Evolutionary conservation across 37 sponge, comb jelly and placozoan genomes (phyloP), one percentile per base, ranked within the genome.

Genomic region (Halichondria panicea): DNA sequence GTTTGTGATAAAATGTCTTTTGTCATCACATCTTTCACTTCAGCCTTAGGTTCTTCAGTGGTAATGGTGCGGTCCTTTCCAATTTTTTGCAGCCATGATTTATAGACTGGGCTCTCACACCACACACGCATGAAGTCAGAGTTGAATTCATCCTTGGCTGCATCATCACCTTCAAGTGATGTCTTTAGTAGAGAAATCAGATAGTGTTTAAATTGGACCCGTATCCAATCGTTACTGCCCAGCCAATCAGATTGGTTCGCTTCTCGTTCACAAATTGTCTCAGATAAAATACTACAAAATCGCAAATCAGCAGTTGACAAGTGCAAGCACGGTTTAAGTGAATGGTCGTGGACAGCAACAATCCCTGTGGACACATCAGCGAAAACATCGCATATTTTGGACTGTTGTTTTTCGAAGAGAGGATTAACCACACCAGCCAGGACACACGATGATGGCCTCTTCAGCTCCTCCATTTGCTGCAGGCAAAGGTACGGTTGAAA

Each of bases 221-320:
- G 46, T 9, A 93, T 53, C 86, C 91, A 93, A 22, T 85, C 94
- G 28, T 85, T 71, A 41, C 94, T 89, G 12, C 94, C 94, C 18
- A 63, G 33, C 91, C 91, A 93, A 27, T 62, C 55, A n/a, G 65
- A 54, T 45, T 42, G 19, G 25, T 57, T 24, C 9, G 1, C 9
- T 53, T 68, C 19, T 56, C 33, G 46, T 3, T 41, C 76, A 44
- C 35, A 46, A 0, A 79, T 21, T 1, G 30, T 58, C 27, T 63
- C 44, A 21, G 60, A 37, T 4, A 91, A 7, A 22, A 64, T 33
- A 5, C 45, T 37, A 58, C 81, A 82, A 44, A 92, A 92, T 22
- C 92, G 40, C 3, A 92, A 81, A 44, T 92, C 92, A 43, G 88
- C 92, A 33, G 74, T 11, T 9, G 92, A 74, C 24, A 88, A 81